phyloP scores from a whole-genome alignment of 1,140 invertebrate genomes.

The Papilio polyxenes region DNA sequence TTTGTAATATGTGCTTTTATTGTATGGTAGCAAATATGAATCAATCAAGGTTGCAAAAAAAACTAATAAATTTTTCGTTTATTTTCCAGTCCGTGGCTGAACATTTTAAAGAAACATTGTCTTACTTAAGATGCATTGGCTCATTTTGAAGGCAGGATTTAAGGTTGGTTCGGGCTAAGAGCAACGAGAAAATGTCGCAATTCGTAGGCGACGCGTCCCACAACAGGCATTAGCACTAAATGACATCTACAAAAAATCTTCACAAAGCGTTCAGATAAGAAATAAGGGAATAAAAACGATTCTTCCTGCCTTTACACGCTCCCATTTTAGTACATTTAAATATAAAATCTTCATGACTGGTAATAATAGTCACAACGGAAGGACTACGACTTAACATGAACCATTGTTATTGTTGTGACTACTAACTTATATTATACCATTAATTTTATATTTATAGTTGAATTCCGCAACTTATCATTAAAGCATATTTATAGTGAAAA shows the following conservation, averaged over 20 bases:
- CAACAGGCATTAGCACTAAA: slow-evolving; percentile 77
- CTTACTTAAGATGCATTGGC: slow-evolving; percentile 77
- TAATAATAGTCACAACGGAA: slow-evolving; percentile 36
- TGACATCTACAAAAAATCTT: slow-evolving; percentile 77
- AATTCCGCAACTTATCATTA: slow-evolving; percentile 33
- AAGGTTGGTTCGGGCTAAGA: slow-evolving; percentile 62
- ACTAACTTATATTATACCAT: slow-evolving; percentile 31
- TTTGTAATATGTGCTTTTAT: background rate
- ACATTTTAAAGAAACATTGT: slow-evolving; percentile 69
- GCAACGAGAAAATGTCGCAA: slow-evolving; percentile 69
- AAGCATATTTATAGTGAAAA: slow-evolving; percentile 50
- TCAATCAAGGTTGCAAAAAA: background rate
- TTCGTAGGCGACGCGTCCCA: slow-evolving; percentile 73
- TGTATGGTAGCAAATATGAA: background rate
- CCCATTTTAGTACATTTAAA: slow-evolving; percentile 48
- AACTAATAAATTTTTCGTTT: background rate
- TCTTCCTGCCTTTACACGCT: slow-evolving; percentile 49
- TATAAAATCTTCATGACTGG: slow-evolving; percentile 40
- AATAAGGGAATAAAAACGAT: slow-evolving; percentile 68
- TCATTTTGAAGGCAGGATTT: slow-evolving; percentile 75
- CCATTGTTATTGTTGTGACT: background rate
- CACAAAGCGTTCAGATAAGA: slow-evolving; percentile 63
- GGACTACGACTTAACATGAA: slow-evolving; percentile 24
- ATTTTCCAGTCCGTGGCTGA: slow-evolving; percentile 56
- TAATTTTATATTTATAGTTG: background rate